Evolutionary conservation across 2,888 invertebrate genomes (phyloP), one percentile per base, ranked within the genome.

Genomic region (Orchesellides sinensis): DNA sequence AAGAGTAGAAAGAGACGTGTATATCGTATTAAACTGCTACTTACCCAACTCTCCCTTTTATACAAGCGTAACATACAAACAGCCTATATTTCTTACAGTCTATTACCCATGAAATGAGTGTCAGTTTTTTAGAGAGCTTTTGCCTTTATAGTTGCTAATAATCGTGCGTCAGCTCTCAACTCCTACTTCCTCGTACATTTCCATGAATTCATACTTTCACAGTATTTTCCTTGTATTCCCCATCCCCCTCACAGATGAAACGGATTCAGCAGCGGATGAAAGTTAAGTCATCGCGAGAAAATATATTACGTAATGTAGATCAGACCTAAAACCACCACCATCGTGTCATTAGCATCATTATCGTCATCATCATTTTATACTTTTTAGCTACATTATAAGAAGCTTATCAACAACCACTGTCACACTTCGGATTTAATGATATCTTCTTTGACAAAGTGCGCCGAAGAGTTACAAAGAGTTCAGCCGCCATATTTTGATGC

Each of bases 41-140:
- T 17, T 17, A 21, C 52, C 52, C 5, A 5, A 49, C 19, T n/a
- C 19, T 49, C n/a, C 49, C 14, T 4, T n/a, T 32, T 32, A 32
- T 32, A 10, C 32, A 6, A 32, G 2, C 40, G n/a, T 14, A 21
- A 17, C 52, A 17, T 10, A 21, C 17, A 17, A 21, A 21, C 27
- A 52, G 17, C 21, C 52, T 17, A 10, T 52, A n/a, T 54, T 25
- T 54, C 19, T 54, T 25, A 54, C 25, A 61, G 29, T 47, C 61
- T 72, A 73, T 63, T 73, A 49, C 29, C 47, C 73, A 59, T 49
- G 49, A 73, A 73, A 73, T 73, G 73, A 63, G 61, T 45, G 45
- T 35, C 63, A 49, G 49, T n/a, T 19, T 54, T 65, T 66, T 1
- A 27, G 45, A 21, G 61, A 65, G 32, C 74, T 61, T 45, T n/a